phyloP scores from a whole-genome alignment of 2,797 vertebrate genomes.

The Botia almorhae region DNA sequence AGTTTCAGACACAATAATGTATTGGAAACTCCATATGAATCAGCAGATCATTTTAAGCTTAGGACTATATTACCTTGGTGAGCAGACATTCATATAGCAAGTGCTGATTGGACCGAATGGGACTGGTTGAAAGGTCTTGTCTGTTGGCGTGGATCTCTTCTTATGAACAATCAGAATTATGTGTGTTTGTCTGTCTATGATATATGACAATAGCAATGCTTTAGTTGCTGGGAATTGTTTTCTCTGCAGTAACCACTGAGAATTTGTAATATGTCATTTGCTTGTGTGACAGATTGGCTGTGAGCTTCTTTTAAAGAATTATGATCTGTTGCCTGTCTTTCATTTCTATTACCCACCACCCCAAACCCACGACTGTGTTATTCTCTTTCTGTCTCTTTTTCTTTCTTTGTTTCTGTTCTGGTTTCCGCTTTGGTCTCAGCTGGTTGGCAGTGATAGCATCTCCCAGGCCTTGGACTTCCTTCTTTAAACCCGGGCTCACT shows the following conservation, averaged over 20 bases:
- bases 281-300: constrained; percentile 41
- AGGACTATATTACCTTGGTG: constrained; percentile 3
- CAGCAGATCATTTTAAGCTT: constrained; percentile 18
- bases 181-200: background rate
- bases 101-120: background rate
- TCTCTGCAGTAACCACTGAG: constrained; percentile 28
- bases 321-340: constrained; percentile 41
- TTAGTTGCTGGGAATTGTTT: constrained; percentile 18
- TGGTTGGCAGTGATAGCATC: constrained; percentile 85
- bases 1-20: constrained; percentile 19
- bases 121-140: background rate
- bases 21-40: constrained; percentile 35
- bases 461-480: constrained; percentile 81
- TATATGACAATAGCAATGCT: background rate
- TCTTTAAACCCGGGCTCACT: constrained; percentile 73
- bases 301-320: constrained; percentile 47
- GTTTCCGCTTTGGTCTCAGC: constrained; percentile 81
- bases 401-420: constrained; percentile 69
- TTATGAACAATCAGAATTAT: background rate
- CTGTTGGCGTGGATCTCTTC: background rate
- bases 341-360: constrained; percentile 17
- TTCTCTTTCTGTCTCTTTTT: constrained; percentile 21
- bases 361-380: constrained; percentile 22
- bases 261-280: constrained; percentile 40
- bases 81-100: background rate